These are phyloP conservation scores for Copsychus sechellarum DNA, from an alignment of 2,113 vertebrate genomes.

Conservation along the genomic window DNA sequence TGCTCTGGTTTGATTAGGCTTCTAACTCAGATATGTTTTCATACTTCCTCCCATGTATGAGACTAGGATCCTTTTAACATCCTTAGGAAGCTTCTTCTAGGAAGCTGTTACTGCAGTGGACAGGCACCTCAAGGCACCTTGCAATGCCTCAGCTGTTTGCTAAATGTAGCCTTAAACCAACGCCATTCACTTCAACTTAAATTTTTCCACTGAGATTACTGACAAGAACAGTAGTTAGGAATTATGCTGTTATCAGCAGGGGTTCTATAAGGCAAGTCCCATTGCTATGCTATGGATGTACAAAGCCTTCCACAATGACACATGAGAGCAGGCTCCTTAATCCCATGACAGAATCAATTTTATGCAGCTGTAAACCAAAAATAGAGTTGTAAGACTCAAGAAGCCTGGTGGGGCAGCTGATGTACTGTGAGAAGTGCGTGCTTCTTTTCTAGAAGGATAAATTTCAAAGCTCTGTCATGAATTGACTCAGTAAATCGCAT, in stretches of 20 bases:
- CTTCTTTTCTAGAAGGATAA: background rate
- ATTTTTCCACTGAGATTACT: slow-evolving; percentile 41
- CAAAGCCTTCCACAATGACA: slow-evolving; percentile 23
- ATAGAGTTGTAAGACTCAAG: background rate
- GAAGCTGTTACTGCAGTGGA: background rate
- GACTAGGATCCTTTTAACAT: background rate
- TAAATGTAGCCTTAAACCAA: slow-evolving; percentile 34
- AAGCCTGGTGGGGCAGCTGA: slow-evolving; percentile 11
- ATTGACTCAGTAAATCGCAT: background rate
- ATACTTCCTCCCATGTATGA: background rate
- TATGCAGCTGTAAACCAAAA: slow-evolving; percentile 53
- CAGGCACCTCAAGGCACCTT: slow-evolving; percentile 14
- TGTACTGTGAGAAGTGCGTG: background rate
- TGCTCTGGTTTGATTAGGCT: background rate
- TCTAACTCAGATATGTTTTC: background rate
- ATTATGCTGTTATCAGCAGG: background rate
- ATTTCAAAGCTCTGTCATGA: background rate
- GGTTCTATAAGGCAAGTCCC: background rate
- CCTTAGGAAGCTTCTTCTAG: background rate
- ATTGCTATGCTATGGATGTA: background rate
- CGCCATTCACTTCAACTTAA: background rate
- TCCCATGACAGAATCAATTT: slow-evolving; percentile 36
- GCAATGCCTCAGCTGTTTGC: slow-evolving; percentile 9
- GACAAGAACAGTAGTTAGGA: slow-evolving; percentile 39
- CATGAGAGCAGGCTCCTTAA: slow-evolving; percentile 18